Conservation (phyloP, 2,797 vertebrate genomes). For the Nyctibius grandis region DNA sequence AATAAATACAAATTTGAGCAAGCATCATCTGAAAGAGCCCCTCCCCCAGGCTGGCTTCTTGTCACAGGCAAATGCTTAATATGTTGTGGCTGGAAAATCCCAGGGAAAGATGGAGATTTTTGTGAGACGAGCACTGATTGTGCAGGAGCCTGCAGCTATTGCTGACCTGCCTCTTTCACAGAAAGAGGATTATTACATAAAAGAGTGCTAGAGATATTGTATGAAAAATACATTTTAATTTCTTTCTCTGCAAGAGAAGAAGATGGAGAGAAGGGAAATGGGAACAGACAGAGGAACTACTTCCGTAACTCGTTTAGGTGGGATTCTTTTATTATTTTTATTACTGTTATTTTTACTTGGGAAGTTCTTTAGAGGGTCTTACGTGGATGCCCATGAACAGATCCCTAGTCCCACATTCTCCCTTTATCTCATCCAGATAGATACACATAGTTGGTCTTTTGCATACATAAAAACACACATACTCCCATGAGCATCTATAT, state of each 20-base stretch:
- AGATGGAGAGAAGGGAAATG: conserved; percentile 45
- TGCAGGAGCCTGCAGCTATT: conserved; percentile 54
- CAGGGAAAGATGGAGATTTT: conserved; percentile 57
- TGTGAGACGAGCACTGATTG: conserved; percentile 60
- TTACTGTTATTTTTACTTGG: not conserved
- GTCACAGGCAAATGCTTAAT: conserved; percentile 51
- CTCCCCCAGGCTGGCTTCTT: conserved; percentile 20
- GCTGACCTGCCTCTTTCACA: conserved; percentile 66
- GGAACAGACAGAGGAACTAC: conserved; percentile 21
- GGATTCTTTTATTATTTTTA: conserved; percentile 37
- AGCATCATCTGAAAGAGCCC: conserved; percentile 1
- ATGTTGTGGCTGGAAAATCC: conserved; percentile 64
- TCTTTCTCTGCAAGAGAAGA: conserved; percentile 55
- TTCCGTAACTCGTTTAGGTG: not conserved
- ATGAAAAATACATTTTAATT: conserved; percentile 71
- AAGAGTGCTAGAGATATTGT: conserved; percentile 39
- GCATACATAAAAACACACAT: not conserved
- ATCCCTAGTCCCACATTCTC: not conserved
- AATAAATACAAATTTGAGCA: conserved; percentile 28
- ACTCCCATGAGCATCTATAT: not conserved
- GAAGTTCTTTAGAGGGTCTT: not conserved
- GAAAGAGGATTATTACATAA: conserved; percentile 69
- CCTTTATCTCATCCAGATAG: not conserved
- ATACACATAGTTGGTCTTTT: not conserved
- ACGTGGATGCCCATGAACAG: not conserved